Base-by-base conservation (phyloP, 2,888 invertebrate genomes). In the Acholoe squamosa region DNA sequence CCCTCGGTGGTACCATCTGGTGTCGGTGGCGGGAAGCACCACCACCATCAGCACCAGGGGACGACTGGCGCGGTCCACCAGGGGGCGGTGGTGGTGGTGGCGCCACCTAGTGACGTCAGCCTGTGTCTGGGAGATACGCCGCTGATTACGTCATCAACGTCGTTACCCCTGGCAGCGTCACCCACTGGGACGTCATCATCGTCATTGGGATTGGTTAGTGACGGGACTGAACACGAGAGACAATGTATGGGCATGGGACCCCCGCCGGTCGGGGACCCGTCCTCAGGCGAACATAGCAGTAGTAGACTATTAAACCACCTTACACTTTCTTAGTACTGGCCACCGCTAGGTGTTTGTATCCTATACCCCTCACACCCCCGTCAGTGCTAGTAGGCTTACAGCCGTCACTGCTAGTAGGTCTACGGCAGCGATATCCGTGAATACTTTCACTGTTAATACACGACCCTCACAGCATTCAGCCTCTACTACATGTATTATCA, bases 211-310 rank as follows among this genome's bases (percentile, higher is more conserved):
- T 3, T 25, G 22, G 61, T n/a, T 61, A 19, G 1, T 25, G 61
- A 12, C 61, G 25, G n/a, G 25, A 19, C 1, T 5, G 10, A 25
- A 5, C 5, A 61, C 5, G 61, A n/a, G 61, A 22, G 28, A 76
- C 16, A 19, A 25, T 0, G 31, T 76, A 31, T 25, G 31, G 61
- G 61, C 5, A 61, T 61, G 22, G 61, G 61, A n/a, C n/a, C 76
- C 80, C 80, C 80, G 80, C 80, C 14, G 80, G 80, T 19, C 80
- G 80, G 80, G 80, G 80, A 80, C n/a, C 16, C 16, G 76, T 43
- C 71, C 14, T 25, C 71, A 22, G 3, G 22, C 3, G 80, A 80
- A 14, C 80, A 43, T 10, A 3, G 5, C 43, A 3, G 34, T 43
- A 80, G 43, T 34, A 80, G 80, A 43, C 80, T 80, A 10, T 43